Evolutionary conservation across 2,888 invertebrate species (phyloP).

Genomic region (Camponotus fellah): DNA sequence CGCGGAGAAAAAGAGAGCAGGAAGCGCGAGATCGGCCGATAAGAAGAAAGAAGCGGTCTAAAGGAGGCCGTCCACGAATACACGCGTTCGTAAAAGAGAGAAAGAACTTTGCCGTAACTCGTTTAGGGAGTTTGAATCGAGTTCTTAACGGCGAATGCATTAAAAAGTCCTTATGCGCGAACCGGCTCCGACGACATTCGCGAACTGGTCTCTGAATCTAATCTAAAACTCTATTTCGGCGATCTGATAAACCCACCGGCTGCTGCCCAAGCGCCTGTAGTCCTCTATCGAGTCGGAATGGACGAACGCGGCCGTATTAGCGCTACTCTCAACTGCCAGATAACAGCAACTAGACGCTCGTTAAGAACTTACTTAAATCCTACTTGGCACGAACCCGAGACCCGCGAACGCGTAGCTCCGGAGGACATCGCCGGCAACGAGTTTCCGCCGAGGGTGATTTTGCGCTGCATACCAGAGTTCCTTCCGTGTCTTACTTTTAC

Average conservation of each 20-base stretch:
- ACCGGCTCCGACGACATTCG: slow-evolving; percentile 63
- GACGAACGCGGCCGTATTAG: slow-evolving; percentile 68
- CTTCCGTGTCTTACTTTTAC: slow-evolving; percentile 32
- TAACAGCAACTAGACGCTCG: slow-evolving; percentile 74
- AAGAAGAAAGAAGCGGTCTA: slow-evolving; percentile 66
- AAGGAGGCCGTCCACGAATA: slow-evolving; percentile 35
- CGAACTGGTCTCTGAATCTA: slow-evolving; percentile 76
- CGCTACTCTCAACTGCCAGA: slow-evolving; percentile 55
- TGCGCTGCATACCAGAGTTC: neutral
- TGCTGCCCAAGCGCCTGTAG: slow-evolving; percentile 35
- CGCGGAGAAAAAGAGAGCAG: slow-evolving; percentile 54
- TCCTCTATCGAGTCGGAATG: slow-evolving; percentile 59
- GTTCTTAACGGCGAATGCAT: slow-evolving; percentile 79
- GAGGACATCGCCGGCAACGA: neutral
- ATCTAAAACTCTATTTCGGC: slow-evolving; percentile 80
- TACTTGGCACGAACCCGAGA: slow-evolving; percentile 62
- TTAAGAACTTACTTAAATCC: slow-evolving; percentile 78
- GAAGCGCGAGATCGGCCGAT: slow-evolving; percentile 72
- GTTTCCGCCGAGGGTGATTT: slow-evolving; percentile 35
- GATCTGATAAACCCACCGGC: slow-evolving; percentile 74
- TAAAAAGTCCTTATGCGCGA: slow-evolving; percentile 76
- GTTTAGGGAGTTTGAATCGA: slow-evolving; percentile 78
- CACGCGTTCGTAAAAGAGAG: slow-evolving; percentile 36
- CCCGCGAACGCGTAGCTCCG: slow-evolving; percentile 48
- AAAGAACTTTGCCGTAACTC: slow-evolving; percentile 79